phyloP scores from a whole-genome alignment of 1,140 invertebrate species.

The Stenopsyche tienmushanensis region DNA sequence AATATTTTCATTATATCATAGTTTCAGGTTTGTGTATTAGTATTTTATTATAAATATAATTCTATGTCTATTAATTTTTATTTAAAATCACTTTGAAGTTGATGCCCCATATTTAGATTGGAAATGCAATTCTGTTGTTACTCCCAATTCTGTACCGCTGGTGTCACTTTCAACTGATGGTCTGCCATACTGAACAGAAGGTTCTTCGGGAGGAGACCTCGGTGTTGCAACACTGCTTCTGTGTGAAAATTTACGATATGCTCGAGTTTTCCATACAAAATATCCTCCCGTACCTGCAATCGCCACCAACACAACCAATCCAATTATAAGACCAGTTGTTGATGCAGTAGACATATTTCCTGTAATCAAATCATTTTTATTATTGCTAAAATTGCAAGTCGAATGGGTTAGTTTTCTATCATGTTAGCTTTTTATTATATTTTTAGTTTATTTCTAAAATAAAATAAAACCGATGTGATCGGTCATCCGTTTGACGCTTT shows the following conservation, averaged over 20 bases:
- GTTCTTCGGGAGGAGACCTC: not conserved
- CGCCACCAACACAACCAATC: slow-evolving; percentile 19
- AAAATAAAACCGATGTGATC: no score
- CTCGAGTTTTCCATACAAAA: slow-evolving; percentile 16
- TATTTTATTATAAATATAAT: no score
- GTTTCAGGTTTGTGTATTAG: no score
- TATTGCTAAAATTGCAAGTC: not conserved
- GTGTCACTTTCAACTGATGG: slow-evolving; percentile 20
- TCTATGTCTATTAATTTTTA: no score
- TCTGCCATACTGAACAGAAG: not conserved
- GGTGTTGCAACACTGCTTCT: not conserved
- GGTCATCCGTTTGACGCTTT: no score
- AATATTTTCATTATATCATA: no score
- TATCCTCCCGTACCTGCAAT: slow-evolving; percentile 4
- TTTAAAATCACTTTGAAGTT: no score
- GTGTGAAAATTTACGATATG: not conserved
- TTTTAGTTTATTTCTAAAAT: no score
- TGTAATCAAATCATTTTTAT: slow-evolving; percentile 22
- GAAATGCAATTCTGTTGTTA: no score
- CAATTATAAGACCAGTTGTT: slow-evolving; percentile 27
- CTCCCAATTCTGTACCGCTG: slow-evolving; percentile 22
- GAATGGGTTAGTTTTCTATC: not conserved
- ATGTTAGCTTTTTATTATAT: not conserved
- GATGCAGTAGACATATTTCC: slow-evolving; percentile 29
- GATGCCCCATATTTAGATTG: slow-evolving; percentile 5